Conservation (phyloP, 2,113 vertebrate genomes). For the Origma solitaria region DNA sequence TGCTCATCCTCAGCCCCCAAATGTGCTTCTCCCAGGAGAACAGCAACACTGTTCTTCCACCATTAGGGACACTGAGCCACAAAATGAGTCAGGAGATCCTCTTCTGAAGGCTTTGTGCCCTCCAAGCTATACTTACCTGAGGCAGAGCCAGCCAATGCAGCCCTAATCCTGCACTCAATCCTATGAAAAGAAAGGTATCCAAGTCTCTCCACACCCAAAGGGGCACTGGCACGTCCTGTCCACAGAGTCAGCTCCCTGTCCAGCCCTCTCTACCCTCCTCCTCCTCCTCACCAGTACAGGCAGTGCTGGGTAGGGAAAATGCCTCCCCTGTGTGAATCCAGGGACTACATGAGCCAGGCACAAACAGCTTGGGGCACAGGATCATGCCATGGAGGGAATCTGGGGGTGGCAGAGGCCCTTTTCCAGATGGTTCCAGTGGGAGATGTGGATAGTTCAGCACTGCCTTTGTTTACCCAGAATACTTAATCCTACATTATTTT, state of each 20-base stretch:
- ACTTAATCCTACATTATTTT: conserved; percentile 10
- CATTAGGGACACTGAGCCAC: neutral
- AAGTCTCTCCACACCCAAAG: neutral
- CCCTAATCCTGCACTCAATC: neutral
- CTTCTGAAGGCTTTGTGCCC: neutral
- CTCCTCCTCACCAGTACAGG: neutral
- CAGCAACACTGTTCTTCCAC: neutral
- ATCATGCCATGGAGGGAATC: neutral
- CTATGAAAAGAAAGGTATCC: neutral
- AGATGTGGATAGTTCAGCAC: neutral
- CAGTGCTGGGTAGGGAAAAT: neutral
- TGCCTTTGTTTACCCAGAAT: conserved; percentile 64
- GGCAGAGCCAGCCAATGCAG: neutral
- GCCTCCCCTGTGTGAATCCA: neutral
- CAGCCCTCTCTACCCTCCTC: neutral
- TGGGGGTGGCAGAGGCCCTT: accelerated
- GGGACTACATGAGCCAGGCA: neutral
- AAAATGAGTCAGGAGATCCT: neutral
- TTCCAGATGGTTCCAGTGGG: accelerated
- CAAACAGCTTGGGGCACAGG: accelerated
- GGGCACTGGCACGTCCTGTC: neutral
- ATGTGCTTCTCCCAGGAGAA: neutral
- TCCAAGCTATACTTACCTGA: neutral
- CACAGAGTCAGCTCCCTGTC: neutral
- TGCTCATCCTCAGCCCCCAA: neutral